These are phyloP conservation scores for Tortrix viridana DNA, from an alignment of 2,888 invertebrate species.

Conservation along the genomic window DNA sequence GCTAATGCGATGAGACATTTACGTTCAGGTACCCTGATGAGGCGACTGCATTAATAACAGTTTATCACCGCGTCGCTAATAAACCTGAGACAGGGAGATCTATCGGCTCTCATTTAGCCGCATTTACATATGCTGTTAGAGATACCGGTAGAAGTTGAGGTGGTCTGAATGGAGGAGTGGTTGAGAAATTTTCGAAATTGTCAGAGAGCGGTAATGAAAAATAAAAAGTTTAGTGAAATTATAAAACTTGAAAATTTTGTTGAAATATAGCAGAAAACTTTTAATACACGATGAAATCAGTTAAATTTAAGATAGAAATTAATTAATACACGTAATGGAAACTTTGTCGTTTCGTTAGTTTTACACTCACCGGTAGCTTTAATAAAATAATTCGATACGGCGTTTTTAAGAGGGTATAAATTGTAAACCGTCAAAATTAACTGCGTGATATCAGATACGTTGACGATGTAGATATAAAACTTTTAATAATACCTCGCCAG, in stretches of 20 bases:
- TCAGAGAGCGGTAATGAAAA: not conserved
- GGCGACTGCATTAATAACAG: conserved; percentile 62
- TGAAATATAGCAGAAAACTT: too few relatives aligned
- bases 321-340: conserved; percentile 21
- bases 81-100: conserved; percentile 57
- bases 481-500: conserved; percentile 47
- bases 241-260: too few relatives aligned
- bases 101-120: conserved; percentile 46
- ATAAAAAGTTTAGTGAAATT: too few relatives aligned
- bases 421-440: conserved; percentile 49
- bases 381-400: conserved; percentile 40
- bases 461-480: conserved; percentile 48
- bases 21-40: conserved; percentile 60
- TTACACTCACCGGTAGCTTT: conserved; percentile 24
- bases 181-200: conserved; percentile 13
- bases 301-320: not conserved
- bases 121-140: conserved; percentile 40
- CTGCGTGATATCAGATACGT: conserved; percentile 54
- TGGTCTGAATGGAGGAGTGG: conserved; percentile 18
- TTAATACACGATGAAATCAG: not conserved
- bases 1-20: conserved; percentile 64
- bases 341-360: conserved; percentile 13
- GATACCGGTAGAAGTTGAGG: conserved; percentile 26
- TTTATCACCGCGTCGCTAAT: conserved; percentile 66
- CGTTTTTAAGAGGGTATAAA: conserved; percentile 44